A percentile compares a stretch with the other conserved stretches of the same genome.
Evolutionary conservation across 2,888 invertebrate species (phyloP).

Genomic region (Caenorhabditis panamensis): DNA sequence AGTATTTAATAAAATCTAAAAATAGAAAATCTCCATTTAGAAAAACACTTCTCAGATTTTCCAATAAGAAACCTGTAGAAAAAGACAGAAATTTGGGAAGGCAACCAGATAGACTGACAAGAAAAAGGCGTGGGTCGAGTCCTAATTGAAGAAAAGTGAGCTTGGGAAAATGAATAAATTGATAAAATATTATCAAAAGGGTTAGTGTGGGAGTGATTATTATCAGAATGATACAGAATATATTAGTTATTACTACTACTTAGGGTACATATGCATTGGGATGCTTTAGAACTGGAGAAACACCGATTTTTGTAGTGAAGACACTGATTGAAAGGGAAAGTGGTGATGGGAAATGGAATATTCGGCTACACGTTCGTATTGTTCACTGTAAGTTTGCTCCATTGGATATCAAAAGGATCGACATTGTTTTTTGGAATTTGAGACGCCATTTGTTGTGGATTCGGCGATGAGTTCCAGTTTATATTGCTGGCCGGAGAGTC

Average conservation of each 20-base stretch:
- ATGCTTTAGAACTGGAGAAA: background rate
- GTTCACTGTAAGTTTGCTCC: constrained; percentile 67
- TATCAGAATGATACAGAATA: constrained; percentile 7
- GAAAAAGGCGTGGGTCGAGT: constrained; percentile 25
- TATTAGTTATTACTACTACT: background rate
- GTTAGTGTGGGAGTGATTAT: background rate
- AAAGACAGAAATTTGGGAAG: background rate
- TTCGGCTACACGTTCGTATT: constrained; percentile 12
- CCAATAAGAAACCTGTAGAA: constrained; percentile 10
- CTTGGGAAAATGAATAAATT: background rate
- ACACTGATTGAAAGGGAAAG: constrained; percentile 4
- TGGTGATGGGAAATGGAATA: background rate
- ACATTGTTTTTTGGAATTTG: constrained; percentile 50
- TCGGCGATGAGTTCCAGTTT: constrained; percentile 62
- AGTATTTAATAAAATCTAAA: background rate
- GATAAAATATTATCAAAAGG: background rate
- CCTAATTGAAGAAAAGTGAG: constrained; percentile 6
- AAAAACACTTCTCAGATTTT: background rate
- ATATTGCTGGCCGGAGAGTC: constrained; percentile 45
- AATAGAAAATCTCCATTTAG: constrained; percentile 19
- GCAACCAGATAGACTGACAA: constrained; percentile 21
- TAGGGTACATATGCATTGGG: background rate
- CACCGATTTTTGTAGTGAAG: constrained; percentile 21
- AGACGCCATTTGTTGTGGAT: constrained; percentile 27
- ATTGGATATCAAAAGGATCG: constrained; percentile 80